phyloP scores from a whole-genome alignment of 2,113 vertebrate genomes.

The Phyllopteryx taeniolatus region DNA sequence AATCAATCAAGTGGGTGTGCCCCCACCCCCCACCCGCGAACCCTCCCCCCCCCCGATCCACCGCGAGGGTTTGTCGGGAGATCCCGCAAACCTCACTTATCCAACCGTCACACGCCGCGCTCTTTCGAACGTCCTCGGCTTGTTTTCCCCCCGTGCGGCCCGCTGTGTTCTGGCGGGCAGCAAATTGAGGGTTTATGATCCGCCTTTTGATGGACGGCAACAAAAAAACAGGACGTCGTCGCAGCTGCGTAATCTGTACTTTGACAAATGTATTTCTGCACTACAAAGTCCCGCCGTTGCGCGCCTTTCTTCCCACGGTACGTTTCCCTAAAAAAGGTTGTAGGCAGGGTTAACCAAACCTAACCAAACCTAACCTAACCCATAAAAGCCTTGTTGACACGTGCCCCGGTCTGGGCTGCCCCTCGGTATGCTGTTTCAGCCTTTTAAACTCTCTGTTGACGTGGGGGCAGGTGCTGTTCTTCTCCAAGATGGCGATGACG shows the following conservation, averaged over 20 bases:
- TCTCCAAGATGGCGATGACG: too few relatives aligned
- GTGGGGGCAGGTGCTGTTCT: too few relatives aligned
- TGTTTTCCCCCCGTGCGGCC: background rate
- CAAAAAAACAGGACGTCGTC: background rate
- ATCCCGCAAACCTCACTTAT: conserved; percentile 41
- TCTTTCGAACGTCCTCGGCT: conserved; percentile 1
- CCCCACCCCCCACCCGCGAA: conserved; percentile 30
- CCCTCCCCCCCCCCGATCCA: conserved; percentile 23
- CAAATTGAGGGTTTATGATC: conserved; percentile 25
- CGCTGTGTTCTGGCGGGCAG: conserved; percentile 19
- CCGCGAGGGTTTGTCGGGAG: conserved; percentile 47
- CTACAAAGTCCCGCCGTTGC: background rate
- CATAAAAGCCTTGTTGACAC: too few relatives aligned
- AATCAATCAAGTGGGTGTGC: conserved; percentile 61
- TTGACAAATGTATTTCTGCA: conserved; percentile 8
- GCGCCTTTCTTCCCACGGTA: conserved; percentile 27
- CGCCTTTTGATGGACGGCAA: conserved; percentile 17
- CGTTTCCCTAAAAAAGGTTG: background rate
- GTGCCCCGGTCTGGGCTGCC: too few relatives aligned
- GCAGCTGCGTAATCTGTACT: conserved; percentile 1
- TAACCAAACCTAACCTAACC: too few relatives aligned
- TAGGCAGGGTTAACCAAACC: background rate
- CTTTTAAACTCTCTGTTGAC: too few relatives aligned
- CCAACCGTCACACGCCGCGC: conserved; percentile 47
- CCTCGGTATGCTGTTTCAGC: too few relatives aligned